These are phyloP conservation scores for Muricea muricata DNA, from an alignment of 92 coral and sea anemone genomes.

Conservation along the genomic window DNA sequence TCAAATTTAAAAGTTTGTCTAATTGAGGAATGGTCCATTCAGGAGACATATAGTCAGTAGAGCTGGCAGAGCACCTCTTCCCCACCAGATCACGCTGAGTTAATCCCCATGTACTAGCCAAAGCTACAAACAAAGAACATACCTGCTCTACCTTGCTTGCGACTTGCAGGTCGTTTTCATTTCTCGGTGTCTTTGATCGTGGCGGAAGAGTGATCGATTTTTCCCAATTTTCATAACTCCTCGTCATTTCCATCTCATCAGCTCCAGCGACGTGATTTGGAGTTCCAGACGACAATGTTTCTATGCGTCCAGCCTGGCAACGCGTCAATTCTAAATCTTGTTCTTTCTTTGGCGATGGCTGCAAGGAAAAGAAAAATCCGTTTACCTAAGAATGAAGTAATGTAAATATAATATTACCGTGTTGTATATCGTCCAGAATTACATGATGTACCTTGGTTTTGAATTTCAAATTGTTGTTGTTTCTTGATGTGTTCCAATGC, in stretches of 20 bases:
- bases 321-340: constrained; percentile 1
- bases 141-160: not conserved
- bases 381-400: too few species aligned
- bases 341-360: not conserved
- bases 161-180: not conserved
- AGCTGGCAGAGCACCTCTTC: too few species aligned
- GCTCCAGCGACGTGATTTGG: not conserved
- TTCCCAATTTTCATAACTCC: constrained; percentile 12
- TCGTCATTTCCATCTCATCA: constrained; percentile 2
- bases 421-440: too few species aligned
- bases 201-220: not conserved
- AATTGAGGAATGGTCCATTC: too few species aligned
- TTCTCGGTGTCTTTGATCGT: not conserved
- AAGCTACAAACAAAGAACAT: too few species aligned
- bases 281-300: not conserved
- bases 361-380: not conserved
- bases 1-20: too few species aligned
- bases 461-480: not conserved
- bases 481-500: not conserved
- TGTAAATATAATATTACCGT: too few species aligned
- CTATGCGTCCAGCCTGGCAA: not conserved
- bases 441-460: not conserved
- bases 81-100: too few species aligned
- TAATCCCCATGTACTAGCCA: too few species aligned
- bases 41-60: too few species aligned